Base-by-base conservation (phyloP, 2,888 invertebrate genomes). In the Tinea semifulvella region DNA sequence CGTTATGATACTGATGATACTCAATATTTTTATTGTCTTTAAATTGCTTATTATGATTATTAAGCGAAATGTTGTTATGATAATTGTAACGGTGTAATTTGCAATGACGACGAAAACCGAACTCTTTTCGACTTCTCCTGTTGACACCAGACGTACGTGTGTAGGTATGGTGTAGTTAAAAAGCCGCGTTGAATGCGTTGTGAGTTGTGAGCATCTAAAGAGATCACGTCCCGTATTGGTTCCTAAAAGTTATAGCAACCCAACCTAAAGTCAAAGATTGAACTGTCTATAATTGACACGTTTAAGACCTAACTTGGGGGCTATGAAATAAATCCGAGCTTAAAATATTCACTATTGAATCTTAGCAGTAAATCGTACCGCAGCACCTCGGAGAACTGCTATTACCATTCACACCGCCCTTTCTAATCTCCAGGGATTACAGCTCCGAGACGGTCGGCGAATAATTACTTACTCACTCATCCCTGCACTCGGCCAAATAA, bases 341-440 rank as follows among this genome's bases (percentile, higher is more conserved):
- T 79, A 72, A 77, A 77, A 75, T 77, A 77, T 79, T 80, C 79
- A 76, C 65, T 75, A 77, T 79, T 75, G 75, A 77, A 76, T 74
- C 69, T 72, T 69, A 68, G 74, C 72, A 66, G 74, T 77, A 80
- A 80, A 77, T 79, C 75, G 76, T 69, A 74, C 72, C 77, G 65
- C 75, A 72, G 72, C 65, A 70, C 68, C 72, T 69, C 68, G 51
- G 66, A 63, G 64, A 68, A 66, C 68, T 70, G 63, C 70, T 74
- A 77, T 76, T 79, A 77, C 75, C 72, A 76, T 77, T 74, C 76
- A 70, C 73, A 69, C 68, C 73, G 74, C 73, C 77, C 77, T 69
- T 71, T 66, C 70, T 76, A 80, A 81, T 80, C 77, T 77, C 63
- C 48, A 55, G 49, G 77, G 80, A 79, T 80, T 80, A 77, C 71